These are phyloP conservation scores for Erythrolamprus reginae DNA, from an alignment of 2,113 vertebrate species.

Conservation along the genomic window DNA sequence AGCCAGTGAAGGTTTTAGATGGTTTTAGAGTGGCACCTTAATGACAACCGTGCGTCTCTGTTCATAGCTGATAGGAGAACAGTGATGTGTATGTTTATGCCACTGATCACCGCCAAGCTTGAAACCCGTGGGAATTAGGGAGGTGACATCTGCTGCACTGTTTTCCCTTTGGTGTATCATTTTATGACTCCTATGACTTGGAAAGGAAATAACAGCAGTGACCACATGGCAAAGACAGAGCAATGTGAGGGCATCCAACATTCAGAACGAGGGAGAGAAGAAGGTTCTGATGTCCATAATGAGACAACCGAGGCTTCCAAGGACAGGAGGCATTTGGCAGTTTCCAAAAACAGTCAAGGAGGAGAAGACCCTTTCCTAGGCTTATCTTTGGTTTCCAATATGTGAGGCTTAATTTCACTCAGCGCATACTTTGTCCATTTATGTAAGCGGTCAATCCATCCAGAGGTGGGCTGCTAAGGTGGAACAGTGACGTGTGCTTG, in stretches of 20 bases:
- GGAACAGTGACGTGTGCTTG: too few relatives aligned
- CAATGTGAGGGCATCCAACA: slow-evolving; percentile 23
- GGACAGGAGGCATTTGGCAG: background rate
- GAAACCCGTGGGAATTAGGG: slow-evolving; percentile 18
- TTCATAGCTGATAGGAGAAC: background rate
- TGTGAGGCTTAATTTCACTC: background rate
- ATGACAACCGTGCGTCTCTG: background rate
- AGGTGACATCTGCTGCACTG: slow-evolving; percentile 21
- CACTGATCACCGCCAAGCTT: slow-evolving; percentile 12
- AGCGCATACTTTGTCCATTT: background rate
- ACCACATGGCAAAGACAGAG: background rate
- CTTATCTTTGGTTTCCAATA: background rate
- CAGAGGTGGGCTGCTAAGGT: too few relatives aligned
- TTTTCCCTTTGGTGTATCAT: slow-evolving; percentile 18
- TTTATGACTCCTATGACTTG: slow-evolving; percentile 29
- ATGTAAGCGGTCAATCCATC: background rate
- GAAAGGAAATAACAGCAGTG: slow-evolving; percentile 31
- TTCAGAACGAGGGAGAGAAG: background rate
- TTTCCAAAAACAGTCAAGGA: background rate
- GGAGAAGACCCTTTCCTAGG: background rate
- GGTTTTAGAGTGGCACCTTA: background rate
- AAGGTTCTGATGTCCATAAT: background rate
- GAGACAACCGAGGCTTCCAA: background rate
- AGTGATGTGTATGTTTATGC: background rate
- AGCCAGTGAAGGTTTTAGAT: background rate